These are phyloP conservation scores for Mallateleia sp. DNA, from an alignment of 2,888 invertebrate genomes.

Conservation along the genomic window DNA sequence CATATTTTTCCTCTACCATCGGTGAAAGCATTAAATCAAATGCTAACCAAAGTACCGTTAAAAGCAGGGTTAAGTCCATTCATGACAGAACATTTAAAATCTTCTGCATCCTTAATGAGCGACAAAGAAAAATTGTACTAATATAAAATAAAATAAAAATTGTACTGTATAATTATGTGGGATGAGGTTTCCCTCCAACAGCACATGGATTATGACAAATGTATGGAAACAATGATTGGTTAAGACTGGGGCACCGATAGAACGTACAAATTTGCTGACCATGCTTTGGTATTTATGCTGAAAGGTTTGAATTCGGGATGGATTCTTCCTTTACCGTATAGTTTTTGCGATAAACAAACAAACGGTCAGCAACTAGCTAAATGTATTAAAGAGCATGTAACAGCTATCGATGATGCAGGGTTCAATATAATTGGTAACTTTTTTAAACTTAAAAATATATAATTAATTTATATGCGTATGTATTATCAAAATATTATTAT, in stretches of 20 bases:
- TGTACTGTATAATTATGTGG: slow-evolving; percentile 7
- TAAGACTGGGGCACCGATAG: slow-evolving; percentile 47
- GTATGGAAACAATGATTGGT: neutral
- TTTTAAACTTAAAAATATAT: too few relatives aligned
- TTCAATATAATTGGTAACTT: slow-evolving; percentile 41
- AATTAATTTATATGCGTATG: too few relatives aligned
- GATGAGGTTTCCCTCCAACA: slow-evolving; percentile 19
- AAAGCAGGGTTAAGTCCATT: neutral
- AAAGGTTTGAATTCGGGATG: slow-evolving; percentile 52
- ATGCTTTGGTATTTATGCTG: slow-evolving; percentile 67
- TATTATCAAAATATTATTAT: too few relatives aligned
- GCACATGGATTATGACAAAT: neutral
- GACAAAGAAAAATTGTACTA: slow-evolving; percentile 6
- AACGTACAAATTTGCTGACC: slow-evolving; percentile 42
- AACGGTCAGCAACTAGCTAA: slow-evolving; percentile 43
- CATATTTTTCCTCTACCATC: slow-evolving; percentile 3
- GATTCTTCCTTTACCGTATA: slow-evolving; percentile 59
- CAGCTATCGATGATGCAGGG: slow-evolving; percentile 32
- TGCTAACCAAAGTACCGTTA: neutral
- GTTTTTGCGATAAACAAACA: slow-evolving; percentile 57
- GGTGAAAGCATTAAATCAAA: neutral
- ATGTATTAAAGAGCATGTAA: slow-evolving; percentile 53
- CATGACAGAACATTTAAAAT: neutral
- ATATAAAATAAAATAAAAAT: too few relatives aligned
- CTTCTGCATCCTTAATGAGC: neutral